phyloP scores from a whole-genome alignment of 2,888 invertebrate genomes.

The Rhopalosiphum nymphaeae region DNA sequence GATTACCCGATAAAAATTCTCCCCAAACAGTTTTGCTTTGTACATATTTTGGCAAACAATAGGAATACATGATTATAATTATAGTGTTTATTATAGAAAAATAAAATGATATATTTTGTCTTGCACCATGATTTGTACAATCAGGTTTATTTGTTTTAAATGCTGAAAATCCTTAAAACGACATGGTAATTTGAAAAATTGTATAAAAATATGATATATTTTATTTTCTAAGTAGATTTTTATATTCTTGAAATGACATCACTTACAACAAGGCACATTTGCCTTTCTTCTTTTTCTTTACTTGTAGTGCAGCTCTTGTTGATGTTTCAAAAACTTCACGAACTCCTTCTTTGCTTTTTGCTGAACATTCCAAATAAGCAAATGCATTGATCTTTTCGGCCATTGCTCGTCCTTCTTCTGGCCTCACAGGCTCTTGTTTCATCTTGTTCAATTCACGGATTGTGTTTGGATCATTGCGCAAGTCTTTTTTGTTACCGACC shows the following conservation, averaged over 20 bases:
- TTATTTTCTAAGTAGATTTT: constrained; percentile 65
- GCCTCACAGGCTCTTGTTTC: constrained; percentile 98
- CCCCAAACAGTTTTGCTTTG: constrained; percentile 59
- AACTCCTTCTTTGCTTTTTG: constrained; percentile 99
- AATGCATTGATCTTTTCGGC: constrained; percentile 99
- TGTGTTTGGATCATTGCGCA: constrained; percentile 93
- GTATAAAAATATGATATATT: constrained; percentile 65
- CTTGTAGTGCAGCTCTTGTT: constrained; percentile 96
- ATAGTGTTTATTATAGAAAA: constrained; percentile 63
- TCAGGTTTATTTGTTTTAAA: constrained; percentile 65
- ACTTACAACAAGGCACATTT: constrained; percentile 87
- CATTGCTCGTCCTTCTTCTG: constrained; percentile 97
- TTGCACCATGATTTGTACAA: constrained; percentile 62
- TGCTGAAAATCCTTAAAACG: constrained; percentile 63
- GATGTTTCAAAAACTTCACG: constrained; percentile 99
- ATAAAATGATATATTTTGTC: constrained; percentile 63
- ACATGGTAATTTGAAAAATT: constrained; percentile 65
- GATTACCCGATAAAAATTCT: constrained; percentile 63
- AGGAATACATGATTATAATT: constrained; percentile 64
- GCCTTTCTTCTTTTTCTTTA: constrained; percentile 94
- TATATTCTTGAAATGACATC: constrained; percentile 53
- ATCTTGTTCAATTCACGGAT: constrained; percentile 96
- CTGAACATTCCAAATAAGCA: constrained; percentile 98
- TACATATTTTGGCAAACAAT: constrained; percentile 64
- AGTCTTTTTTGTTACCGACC: constrained; percentile 98